Percentiles rank a stretch among this genome's conserved stretches.
These are phyloP conservation scores for Philotrypesis tridentata DNA, from an alignment of 1,140 invertebrate species.

Conservation along the genomic window DNA sequence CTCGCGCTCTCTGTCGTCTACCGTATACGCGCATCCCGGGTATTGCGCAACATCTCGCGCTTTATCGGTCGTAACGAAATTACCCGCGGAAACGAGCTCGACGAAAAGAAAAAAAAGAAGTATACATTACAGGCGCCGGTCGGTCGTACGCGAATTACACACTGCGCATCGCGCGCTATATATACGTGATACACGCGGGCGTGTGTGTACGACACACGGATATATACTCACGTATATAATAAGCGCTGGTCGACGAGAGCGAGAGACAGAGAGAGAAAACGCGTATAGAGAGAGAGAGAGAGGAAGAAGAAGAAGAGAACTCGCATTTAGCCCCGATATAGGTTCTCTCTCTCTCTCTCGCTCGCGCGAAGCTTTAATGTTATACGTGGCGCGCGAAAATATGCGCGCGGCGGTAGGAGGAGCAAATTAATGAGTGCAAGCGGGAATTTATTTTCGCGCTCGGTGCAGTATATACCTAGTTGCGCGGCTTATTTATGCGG, in stretches of 20 bases:
- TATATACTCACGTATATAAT: background rate
- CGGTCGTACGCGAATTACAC: conserved; percentile 60
- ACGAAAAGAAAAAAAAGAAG: conserved; percentile 53
- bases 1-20: background rate
- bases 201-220: background rate
- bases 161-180: conserved; percentile 23
- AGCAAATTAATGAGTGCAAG: conserved; percentile 40
- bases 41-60: background rate
- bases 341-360: background rate
- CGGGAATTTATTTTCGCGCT: conserved; percentile 31
- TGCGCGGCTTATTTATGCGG: conserved; percentile 7
- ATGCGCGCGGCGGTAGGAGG: background rate
- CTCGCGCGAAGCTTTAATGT: conserved; percentile 10
- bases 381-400: conserved; percentile 25
- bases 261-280: background rate
- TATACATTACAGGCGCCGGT: conserved; percentile 56
- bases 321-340: conserved; percentile 48
- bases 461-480: too few species aligned
- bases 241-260: background rate
- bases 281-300: background rate
- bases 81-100: background rate
- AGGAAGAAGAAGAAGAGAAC: background rate
- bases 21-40: background rate
- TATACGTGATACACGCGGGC: background rate
- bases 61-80: background rate